phyloP scores from a whole-genome alignment of 2,888 invertebrate genomes.

The Cheilosia soror region DNA sequence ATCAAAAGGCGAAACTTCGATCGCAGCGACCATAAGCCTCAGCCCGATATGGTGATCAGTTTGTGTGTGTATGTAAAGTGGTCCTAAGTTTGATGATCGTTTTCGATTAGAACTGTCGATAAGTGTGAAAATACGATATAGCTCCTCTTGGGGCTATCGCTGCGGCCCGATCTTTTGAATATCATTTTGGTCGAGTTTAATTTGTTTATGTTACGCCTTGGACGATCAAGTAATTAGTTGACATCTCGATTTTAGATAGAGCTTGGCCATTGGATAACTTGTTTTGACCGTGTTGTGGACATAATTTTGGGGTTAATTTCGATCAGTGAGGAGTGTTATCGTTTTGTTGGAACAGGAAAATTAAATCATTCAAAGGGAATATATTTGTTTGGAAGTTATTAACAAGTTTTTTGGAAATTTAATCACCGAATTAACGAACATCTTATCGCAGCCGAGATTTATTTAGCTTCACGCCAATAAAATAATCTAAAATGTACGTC shows the following conservation, averaged over 20 bases:
- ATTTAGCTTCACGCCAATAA: constrained; percentile 59
- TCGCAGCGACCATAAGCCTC: constrained; percentile 27
- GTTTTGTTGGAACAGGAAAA: constrained; percentile 48
- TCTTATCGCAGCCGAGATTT: constrained; percentile 59
- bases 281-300: constrained; percentile 45
- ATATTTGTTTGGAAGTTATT: constrained; percentile 60
- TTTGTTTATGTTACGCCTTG: constrained; percentile 71
- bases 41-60: background rate
- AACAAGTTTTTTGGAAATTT: constrained; percentile 67
- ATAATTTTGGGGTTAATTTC: constrained; percentile 60
- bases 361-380: constrained; percentile 58
- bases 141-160: constrained; percentile 62
- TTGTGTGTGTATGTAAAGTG: constrained; percentile 37
- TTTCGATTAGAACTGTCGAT: constrained; percentile 71
- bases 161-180: constrained; percentile 57
- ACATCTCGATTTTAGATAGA: constrained; percentile 66
- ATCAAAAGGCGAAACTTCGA: constrained; percentile 45
- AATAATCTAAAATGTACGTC: constrained; percentile 35
- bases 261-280: constrained; percentile 40
- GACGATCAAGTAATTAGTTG: constrained; percentile 73
- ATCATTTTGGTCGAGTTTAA: constrained; percentile 72
- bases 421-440: constrained; percentile 69
- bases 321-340: constrained; percentile 38
- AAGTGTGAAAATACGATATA: constrained; percentile 75
- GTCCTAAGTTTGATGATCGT: constrained; percentile 63